Evolutionary conservation across 1,140 invertebrate genomes (phyloP).

Genomic region (Lepidotrigona ventralis): DNA sequence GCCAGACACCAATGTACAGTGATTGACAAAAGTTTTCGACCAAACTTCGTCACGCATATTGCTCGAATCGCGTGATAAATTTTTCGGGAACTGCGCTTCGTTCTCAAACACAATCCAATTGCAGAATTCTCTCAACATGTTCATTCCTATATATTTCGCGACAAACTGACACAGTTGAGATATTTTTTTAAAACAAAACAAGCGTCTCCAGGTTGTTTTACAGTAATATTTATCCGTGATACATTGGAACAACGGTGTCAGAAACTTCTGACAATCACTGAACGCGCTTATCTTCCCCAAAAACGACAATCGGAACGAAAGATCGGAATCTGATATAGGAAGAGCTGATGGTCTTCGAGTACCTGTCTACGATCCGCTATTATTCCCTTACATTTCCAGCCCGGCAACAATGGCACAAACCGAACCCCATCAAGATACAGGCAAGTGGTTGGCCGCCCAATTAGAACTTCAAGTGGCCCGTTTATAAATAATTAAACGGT

Average conservation of each 20-base stretch:
- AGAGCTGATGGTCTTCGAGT: background rate
- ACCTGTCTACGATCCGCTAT: slow-evolving; percentile 14
- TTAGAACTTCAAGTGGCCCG: background rate
- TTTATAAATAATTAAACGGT: slow-evolving; percentile 27
- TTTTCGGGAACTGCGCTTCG: too few relatives aligned
- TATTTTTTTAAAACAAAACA: too few relatives aligned
- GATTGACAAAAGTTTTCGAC: background rate
- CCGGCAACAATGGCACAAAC: background rate
- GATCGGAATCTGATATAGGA: background rate
- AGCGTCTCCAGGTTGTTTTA: too few relatives aligned
- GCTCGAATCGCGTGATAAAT: background rate
- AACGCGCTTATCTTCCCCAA: background rate
- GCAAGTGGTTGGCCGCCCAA: slow-evolving; percentile 2
- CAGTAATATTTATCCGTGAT: background rate
- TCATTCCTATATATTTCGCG: background rate
- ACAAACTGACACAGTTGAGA: background rate
- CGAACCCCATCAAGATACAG: background rate
- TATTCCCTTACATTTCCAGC: background rate
- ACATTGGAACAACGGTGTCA: background rate
- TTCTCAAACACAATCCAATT: too few relatives aligned
- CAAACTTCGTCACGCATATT: background rate
- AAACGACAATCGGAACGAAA: background rate
- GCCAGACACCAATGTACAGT: background rate
- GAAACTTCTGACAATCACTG: background rate
- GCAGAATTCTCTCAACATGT: too few relatives aligned